phyloP scores from a whole-genome alignment of 2,113 vertebrate genomes.

The Mesembrinibis cayennensis region DNA sequence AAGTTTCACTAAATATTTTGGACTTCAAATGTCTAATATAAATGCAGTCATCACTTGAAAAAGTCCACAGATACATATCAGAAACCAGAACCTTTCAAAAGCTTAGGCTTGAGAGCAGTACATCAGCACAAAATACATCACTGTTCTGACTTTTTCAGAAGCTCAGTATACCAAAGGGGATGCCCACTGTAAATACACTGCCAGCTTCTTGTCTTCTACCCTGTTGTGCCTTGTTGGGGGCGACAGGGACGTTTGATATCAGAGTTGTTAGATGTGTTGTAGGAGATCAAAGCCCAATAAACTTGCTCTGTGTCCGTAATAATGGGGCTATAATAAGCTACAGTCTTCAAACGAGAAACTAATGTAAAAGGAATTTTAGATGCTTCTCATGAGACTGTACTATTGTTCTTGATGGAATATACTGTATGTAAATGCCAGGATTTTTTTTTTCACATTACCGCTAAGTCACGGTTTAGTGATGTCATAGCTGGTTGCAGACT shows the following conservation, averaged over 20 bases:
- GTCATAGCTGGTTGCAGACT: background rate
- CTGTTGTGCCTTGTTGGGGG: background rate
- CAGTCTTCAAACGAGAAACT: background rate
- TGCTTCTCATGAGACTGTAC: background rate
- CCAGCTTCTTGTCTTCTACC: background rate
- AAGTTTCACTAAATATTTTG: background rate
- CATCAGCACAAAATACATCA: background rate
- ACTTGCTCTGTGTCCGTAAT: background rate
- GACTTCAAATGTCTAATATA: background rate
- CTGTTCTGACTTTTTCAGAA: background rate
- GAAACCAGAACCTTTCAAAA: background rate
- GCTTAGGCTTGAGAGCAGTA: background rate
- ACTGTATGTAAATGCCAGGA: background rate
- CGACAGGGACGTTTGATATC: fast-evolving
- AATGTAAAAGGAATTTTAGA: background rate
- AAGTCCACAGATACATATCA: background rate
- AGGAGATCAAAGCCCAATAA: background rate
- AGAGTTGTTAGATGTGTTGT: background rate
- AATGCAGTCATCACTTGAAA: background rate
- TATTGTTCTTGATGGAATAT: background rate
- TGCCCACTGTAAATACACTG: background rate
- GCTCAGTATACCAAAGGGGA: background rate
- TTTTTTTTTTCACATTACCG: background rate
- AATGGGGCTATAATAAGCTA: background rate
- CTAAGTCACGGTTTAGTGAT: background rate